phyloP scores from a whole-genome alignment of 1,140 invertebrate species.

The Scaptomyza graminum region DNA sequence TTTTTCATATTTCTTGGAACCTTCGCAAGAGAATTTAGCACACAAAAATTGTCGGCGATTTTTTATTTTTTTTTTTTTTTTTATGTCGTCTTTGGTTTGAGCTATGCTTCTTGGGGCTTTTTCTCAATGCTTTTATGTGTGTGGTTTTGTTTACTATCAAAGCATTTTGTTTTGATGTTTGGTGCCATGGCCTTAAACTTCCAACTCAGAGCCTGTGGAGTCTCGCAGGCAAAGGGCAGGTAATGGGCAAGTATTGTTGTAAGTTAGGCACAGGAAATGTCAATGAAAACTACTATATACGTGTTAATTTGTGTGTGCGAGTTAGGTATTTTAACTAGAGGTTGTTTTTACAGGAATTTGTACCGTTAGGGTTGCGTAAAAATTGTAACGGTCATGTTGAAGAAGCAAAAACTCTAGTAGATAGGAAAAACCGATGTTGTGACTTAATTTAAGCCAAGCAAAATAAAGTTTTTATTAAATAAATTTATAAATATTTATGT shows the following conservation, averaged over 20 bases:
- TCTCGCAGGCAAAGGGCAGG: constrained; percentile 2
- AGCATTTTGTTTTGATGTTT: constrained; percentile 45
- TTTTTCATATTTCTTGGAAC: constrained; percentile 59
- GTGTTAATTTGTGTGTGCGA: too few species aligned
- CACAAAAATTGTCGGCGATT: constrained; percentile 45
- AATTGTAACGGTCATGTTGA: too few species aligned
- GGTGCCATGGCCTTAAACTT: constrained; percentile 21
- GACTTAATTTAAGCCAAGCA: too few species aligned
- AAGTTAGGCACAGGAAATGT: constrained; percentile 48
- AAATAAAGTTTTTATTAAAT: too few species aligned
- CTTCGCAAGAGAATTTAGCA: constrained; percentile 64
- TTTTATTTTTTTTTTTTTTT: constrained; percentile 19
- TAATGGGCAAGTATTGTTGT: constrained; percentile 11
- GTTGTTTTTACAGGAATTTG: background rate
- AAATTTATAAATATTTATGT: too few species aligned
- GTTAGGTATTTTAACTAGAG: constrained; percentile 8
- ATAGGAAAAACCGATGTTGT: background rate
- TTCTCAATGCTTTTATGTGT: constrained; percentile 13
- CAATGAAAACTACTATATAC: constrained; percentile 21
- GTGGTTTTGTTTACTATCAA: constrained; percentile 22
- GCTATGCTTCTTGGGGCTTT: constrained; percentile 24
- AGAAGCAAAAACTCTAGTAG: background rate
- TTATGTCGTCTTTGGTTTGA: constrained; percentile 30
- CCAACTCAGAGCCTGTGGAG: constrained; percentile 5
- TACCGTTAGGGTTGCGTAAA: too few species aligned